Conservation (phyloP, 1,140 invertebrate genomes). For the Tyrophagus putrescentiae region DNA sequence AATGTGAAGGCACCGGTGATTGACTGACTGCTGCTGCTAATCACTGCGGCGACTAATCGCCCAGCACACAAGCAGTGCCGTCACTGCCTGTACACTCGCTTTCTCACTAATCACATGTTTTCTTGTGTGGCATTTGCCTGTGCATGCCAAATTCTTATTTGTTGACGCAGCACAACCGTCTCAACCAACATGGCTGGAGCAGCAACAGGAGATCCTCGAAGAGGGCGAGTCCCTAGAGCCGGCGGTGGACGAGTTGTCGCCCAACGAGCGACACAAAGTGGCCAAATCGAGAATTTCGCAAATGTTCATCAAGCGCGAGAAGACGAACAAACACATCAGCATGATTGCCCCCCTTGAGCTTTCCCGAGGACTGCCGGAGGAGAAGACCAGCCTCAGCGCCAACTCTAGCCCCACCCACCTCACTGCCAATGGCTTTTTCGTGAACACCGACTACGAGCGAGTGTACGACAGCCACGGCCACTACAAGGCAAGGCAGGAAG, state of each 20-base stretch:
- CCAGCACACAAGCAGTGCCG: too few species aligned
- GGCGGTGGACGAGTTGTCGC: background rate
- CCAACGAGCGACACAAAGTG: slow-evolving; percentile 3
- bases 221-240: background rate
- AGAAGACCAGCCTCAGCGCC: too few species aligned
- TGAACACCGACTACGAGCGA: background rate
- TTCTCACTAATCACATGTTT: too few species aligned
- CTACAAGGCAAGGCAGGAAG: background rate
- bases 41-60: too few species aligned
- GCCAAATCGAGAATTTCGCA: background rate
- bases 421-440: background rate
- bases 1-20: background rate
- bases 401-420: background rate
- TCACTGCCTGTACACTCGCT: too few species aligned
- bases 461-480: slow-evolving; percentile 3
- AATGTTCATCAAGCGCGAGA: background rate
- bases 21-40: too few species aligned
- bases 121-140: too few species aligned
- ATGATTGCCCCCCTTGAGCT: too few species aligned
- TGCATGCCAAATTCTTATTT: background rate
- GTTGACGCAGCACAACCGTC: background rate
- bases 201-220: background rate
- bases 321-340: too few species aligned
- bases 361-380: too few species aligned
- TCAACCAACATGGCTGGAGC: background rate